Percentiles rank a stretch among this genome's conserved stretches.
These are phyloP conservation scores for Pristiophorus japonicus DNA, from an alignment of 2,113 vertebrate genomes.

Conservation along the genomic window DNA sequence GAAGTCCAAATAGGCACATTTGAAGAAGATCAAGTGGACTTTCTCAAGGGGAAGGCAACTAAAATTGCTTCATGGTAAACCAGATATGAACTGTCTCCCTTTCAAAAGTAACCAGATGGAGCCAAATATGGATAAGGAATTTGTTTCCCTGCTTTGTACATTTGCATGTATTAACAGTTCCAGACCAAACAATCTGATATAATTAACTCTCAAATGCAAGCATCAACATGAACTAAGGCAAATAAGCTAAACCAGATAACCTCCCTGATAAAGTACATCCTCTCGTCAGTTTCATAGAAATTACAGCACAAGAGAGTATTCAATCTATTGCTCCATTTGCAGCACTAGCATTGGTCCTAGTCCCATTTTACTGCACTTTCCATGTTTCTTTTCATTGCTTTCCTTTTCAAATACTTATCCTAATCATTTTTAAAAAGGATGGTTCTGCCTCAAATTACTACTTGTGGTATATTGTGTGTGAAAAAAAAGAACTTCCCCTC, in stretches of 20 bases:
- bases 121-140: not conserved
- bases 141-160: no score
- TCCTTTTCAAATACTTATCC: not conserved
- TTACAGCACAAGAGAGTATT: no score
- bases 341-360: no score
- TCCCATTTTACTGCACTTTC: not conserved
- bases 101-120: not conserved
- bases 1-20: not conserved
- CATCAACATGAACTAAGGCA: no score
- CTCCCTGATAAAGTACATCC: no score
- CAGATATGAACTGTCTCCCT: not conserved
- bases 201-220: no score
- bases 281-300: no score
- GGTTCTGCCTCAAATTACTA: not conserved
- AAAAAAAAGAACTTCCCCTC: not conserved
- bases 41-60: not conserved
- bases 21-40: not conserved
- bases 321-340: no score
- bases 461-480: not conserved
- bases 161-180: not conserved
- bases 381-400: not conserved
- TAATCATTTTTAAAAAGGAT: not conserved
- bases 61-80: not conserved
- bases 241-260: no score
- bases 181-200: not conserved